phyloP scores from a whole-genome alignment of 92 coral and sea anemone species.

The Pocillopora meandrina region DNA sequence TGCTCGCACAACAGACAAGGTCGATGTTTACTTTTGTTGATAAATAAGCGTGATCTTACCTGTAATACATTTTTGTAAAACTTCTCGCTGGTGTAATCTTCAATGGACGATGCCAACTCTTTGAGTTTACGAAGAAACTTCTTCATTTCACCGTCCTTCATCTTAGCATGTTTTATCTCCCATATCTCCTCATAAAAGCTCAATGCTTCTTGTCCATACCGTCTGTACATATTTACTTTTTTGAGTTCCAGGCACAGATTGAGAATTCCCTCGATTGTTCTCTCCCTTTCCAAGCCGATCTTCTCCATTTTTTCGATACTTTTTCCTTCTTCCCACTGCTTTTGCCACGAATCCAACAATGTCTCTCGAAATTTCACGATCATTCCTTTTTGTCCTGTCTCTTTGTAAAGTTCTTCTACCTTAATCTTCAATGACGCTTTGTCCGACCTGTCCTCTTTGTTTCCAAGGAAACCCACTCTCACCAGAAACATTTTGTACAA shows the following conservation, averaged over 20 bases:
- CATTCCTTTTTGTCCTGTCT: neutral
- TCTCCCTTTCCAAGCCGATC: neutral
- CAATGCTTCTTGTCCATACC: constrained; percentile 31
- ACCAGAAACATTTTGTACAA: constrained; percentile 3
- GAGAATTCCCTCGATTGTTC: neutral
- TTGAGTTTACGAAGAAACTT: neutral
- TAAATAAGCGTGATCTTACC: neutral
- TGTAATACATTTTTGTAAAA: neutral
- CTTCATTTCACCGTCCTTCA: neutral
- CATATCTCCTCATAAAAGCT: constrained; percentile 1
- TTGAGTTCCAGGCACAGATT: constrained; percentile 18
- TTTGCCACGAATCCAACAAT: neutral
- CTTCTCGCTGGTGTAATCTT: neutral
- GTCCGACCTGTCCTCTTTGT: neutral
- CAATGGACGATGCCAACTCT: constrained; percentile 6
- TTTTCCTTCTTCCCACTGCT: constrained; percentile 25
- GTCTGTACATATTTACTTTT: neutral
- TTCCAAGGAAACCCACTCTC: constrained; percentile 5
- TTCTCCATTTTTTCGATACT: neutral
- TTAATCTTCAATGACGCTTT: neutral
- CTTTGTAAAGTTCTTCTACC: constrained; percentile 13
- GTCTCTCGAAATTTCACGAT: constrained; percentile 1
- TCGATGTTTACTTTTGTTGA: neutral
- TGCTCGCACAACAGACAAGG: too few species aligned
- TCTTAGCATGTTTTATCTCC: neutral